Conservation (phyloP, 2,113 vertebrate genomes). For the Odontesthes bonariensis region DNA sequence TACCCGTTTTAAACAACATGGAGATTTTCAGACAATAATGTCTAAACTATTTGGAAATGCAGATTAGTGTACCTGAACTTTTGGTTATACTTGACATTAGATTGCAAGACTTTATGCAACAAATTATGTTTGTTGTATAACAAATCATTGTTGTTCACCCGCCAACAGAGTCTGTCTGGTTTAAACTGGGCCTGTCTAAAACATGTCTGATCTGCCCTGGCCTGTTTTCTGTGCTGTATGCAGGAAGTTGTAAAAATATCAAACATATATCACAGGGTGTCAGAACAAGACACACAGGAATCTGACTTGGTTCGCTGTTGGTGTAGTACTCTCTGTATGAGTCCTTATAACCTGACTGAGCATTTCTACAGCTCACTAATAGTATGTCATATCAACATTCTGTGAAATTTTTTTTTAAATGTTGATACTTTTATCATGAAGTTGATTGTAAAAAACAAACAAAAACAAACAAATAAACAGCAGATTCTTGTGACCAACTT, state of each 20-base stretch:
- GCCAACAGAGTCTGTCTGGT: slow-evolving; percentile 1
- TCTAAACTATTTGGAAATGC: not conserved
- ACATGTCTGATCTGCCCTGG: not conserved
- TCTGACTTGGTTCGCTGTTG: slow-evolving; percentile 1
- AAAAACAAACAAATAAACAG: too few species aligned
- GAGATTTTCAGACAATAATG: not conserved
- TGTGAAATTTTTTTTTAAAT: too few species aligned
- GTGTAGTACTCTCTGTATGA: too few species aligned
- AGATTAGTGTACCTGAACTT: not conserved
- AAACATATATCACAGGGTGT: not conserved
- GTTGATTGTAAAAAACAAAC: too few species aligned
- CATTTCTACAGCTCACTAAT: too few species aligned
- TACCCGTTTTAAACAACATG: not conserved
- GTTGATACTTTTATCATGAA: too few species aligned
- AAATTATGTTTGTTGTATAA: not conserved
- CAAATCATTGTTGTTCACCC: slow-evolving; percentile 5
- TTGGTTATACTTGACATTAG: too few species aligned
- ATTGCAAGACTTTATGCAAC: not conserved
- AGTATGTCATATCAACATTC: too few species aligned
- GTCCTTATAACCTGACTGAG: too few species aligned
- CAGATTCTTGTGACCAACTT: too few species aligned
- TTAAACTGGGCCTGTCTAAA: not conserved
- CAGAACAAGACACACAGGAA: not conserved
- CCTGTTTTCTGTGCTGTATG: not conserved
- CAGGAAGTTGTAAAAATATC: slow-evolving; percentile 21